Percentiles rank a stretch among this genome's conserved stretches.
These are phyloP conservation scores for Corella eumyota DNA, from an alignment of 23 tunicate species.

Conservation along the genomic window DNA sequence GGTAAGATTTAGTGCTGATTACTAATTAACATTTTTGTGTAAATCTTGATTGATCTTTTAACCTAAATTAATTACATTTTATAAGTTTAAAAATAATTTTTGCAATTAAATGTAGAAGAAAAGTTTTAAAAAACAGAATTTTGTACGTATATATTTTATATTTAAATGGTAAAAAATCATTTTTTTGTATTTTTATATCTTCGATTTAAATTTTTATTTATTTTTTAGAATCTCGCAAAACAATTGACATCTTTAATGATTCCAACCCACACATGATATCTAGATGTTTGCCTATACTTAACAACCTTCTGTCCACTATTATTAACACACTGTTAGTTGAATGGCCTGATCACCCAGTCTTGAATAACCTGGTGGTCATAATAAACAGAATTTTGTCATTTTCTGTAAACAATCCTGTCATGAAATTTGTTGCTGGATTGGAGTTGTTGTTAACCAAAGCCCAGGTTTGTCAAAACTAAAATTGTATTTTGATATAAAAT, in stretches of 20 bases:
- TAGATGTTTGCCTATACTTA: conserved; percentile 44
- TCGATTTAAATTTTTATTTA: no score
- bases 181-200: no score
- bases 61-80: no score
- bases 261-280: conserved; percentile 19
- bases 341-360: conserved; percentile 71
- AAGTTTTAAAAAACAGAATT: no score
- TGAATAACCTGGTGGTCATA: conserved; percentile 23
- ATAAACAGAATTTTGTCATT: conserved; percentile 31
- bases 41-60: no score
- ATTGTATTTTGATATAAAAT: background rate
- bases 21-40: no score
- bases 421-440: conserved; percentile 58
- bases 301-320: conserved; percentile 14
- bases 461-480: conserved; percentile 37
- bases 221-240: no score
- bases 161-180: no score
- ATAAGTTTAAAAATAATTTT: no score
- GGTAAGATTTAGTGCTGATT: background rate
- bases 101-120: no score
- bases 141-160: no score
- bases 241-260: conserved; percentile 43
- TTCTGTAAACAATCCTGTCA: conserved; percentile 47
- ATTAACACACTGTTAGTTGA: conserved; percentile 12
- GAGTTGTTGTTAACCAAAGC: conserved; percentile 35